Conservation (phyloP, 2,888 invertebrate genomes). For the Norana najaformis region DNA sequence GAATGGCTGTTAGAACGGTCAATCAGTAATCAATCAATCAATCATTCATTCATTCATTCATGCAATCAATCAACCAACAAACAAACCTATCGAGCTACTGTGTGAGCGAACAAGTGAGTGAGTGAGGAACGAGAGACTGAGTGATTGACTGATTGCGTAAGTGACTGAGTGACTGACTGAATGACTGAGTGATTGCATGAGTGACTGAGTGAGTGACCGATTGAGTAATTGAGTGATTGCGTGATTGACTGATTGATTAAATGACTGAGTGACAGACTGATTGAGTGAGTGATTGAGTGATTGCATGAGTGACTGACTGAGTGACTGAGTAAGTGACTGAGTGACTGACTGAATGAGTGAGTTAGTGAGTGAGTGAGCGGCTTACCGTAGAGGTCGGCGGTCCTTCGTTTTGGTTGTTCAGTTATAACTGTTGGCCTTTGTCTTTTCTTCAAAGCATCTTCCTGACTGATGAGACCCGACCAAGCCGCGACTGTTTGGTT, state of each 20-base stretch:
- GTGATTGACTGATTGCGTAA: too few relatives aligned
- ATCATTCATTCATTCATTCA: too few relatives aligned
- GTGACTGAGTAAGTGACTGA: not conserved
- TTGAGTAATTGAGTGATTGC: not conserved
- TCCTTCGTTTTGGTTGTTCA: not conserved
- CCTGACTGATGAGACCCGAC: not conserved
- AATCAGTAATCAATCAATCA: not conserved
- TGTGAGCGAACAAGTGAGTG: not conserved
- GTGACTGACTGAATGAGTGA: not conserved
- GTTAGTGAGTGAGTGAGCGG: not conserved
- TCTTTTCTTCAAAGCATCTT: not conserved
- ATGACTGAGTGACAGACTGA: not conserved
- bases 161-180: too few relatives aligned
- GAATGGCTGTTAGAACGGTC: not conserved
- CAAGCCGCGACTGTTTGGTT: not conserved
- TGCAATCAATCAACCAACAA: not conserved
- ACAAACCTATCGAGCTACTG: too few relatives aligned
- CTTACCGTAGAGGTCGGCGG: not conserved
- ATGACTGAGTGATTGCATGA: too few relatives aligned
- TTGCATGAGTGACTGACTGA: not conserved
- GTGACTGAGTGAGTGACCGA: not conserved
- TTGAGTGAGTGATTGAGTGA: not conserved
- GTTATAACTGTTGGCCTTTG: not conserved
- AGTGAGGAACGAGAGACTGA: too few relatives aligned
- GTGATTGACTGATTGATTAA: not conserved